These are phyloP conservation scores for Rhodeus uyekii DNA, from an alignment of 2,797 vertebrate species.

Conservation along the genomic window DNA sequence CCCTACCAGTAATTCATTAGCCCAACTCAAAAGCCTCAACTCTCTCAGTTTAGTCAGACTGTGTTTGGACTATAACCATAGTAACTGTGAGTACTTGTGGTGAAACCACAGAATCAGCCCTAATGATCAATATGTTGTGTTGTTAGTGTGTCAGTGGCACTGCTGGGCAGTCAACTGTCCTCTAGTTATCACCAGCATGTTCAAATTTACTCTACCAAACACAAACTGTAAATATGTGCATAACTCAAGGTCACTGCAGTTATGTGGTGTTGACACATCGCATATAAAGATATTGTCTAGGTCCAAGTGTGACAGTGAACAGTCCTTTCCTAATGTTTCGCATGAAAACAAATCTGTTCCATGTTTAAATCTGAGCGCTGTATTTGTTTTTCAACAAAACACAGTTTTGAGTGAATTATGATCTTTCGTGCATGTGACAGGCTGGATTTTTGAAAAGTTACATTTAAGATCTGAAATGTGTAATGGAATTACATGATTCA, in stretches of 20 bases:
- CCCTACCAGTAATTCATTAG: conserved; percentile 26
- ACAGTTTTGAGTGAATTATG: not conserved
- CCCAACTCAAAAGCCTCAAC: conserved; percentile 4
- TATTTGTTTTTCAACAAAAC: not conserved
- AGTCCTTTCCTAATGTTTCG: not conserved
- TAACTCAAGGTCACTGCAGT: not conserved
- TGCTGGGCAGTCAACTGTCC: not conserved
- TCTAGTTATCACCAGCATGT: conserved; percentile 3
- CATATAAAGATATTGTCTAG: conserved; percentile 23
- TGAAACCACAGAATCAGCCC: not conserved
- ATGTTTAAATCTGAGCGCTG: not conserved
- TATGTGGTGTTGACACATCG: not conserved
- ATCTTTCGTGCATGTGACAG: not conserved
- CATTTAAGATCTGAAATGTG: not conserved
- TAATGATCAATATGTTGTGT: conserved; percentile 15
- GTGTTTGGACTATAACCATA: conserved; percentile 17
- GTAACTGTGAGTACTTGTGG: not conserved
- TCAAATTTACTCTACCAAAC: not conserved
- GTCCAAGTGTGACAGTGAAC: conserved; percentile 3
- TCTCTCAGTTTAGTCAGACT: conserved; percentile 1
- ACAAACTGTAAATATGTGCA: conserved; percentile 16
- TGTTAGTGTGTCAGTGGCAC: not conserved
- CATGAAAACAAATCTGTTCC: conserved; percentile 9
- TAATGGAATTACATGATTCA: not conserved
- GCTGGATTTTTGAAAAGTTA: not conserved